Evolutionary conservation across 2,888 invertebrate species (phyloP).

Genomic region (Chaetogeoica ovagalla): DNA sequence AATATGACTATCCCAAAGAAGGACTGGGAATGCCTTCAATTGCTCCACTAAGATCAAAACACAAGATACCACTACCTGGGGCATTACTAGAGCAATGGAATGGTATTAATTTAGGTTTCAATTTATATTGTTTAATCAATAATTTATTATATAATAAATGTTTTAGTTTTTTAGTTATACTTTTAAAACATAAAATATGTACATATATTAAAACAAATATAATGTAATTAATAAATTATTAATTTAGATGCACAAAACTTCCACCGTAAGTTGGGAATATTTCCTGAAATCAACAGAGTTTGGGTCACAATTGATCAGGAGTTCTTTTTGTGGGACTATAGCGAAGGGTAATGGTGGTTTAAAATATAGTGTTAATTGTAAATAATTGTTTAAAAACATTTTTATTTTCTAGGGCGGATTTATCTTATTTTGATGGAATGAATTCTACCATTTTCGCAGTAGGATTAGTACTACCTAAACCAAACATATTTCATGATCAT

Average conservation of each 20-base stretch:
- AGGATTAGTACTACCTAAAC: constrained; percentile 84
- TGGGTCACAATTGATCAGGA: constrained; percentile 98
- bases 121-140: constrained; percentile 1
- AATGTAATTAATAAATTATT: constrained; percentile 33
- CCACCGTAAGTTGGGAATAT: constrained; percentile 95
- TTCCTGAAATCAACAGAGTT: constrained; percentile 92
- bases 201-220: not conserved
- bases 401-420: constrained; percentile 70
- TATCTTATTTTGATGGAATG: constrained; percentile 95
- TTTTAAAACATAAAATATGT: not conserved
- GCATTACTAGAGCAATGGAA: constrained; percentile 45
- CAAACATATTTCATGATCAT: constrained; percentile 84
- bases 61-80: constrained; percentile 67
- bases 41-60: constrained; percentile 70
- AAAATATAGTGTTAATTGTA: not conserved
- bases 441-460: constrained; percentile 93
- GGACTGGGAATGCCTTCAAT: constrained; percentile 22
- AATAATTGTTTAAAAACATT: constrained; percentile 29
- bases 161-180: not conserved
- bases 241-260: constrained; percentile 81
- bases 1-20: constrained; percentile 84
- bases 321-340: constrained; percentile 97
- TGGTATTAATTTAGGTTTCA: constrained; percentile 7
- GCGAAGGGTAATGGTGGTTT: constrained; percentile 69
- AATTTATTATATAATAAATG: not conserved